A percentile compares a stretch with the other conserved stretches of the same genome.
These are phyloP conservation scores for Ciconia nigra DNA, from an alignment of 2,797 vertebrate species.

Conservation along the genomic window DNA sequence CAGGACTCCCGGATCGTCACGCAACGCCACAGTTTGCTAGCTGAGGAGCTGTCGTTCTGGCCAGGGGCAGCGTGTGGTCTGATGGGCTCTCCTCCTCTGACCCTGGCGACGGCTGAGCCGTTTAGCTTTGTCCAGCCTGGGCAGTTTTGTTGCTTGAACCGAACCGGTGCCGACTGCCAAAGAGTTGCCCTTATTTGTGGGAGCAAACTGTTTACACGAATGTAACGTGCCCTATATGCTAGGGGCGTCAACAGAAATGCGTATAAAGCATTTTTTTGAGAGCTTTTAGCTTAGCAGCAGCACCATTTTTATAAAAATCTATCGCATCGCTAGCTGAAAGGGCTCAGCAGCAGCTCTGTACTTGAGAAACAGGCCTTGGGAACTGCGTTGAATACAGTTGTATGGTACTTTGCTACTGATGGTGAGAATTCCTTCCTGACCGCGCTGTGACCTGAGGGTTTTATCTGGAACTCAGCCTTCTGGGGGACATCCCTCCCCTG, in stretches of 20 bases:
- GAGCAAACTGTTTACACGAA: background rate
- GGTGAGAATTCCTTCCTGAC: background rate
- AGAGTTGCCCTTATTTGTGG: background rate
- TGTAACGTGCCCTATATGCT: rapidly evolving
- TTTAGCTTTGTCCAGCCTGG: background rate
- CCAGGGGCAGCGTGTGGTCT: background rate
- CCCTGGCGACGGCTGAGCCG: no score
- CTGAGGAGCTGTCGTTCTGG: background rate
- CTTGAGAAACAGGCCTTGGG: background rate
- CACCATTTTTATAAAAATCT: background rate
- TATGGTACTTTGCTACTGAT: background rate
- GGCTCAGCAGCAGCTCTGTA: background rate
- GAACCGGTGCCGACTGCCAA: background rate
- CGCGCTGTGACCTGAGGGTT: background rate
- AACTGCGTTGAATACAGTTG: background rate
- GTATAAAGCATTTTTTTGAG: background rate
- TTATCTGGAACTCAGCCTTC: background rate
- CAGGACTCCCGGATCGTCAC: background rate
- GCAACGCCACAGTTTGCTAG: background rate
- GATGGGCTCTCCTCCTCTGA: no score
- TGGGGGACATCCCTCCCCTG: no score
- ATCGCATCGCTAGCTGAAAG: background rate
- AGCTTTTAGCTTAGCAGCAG: background rate
- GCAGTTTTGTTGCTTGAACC: background rate
- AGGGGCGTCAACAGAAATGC: no score